These are phyloP conservation scores for Pica pica DNA, from an alignment of 2,113 vertebrate genomes.

Conservation along the genomic window DNA sequence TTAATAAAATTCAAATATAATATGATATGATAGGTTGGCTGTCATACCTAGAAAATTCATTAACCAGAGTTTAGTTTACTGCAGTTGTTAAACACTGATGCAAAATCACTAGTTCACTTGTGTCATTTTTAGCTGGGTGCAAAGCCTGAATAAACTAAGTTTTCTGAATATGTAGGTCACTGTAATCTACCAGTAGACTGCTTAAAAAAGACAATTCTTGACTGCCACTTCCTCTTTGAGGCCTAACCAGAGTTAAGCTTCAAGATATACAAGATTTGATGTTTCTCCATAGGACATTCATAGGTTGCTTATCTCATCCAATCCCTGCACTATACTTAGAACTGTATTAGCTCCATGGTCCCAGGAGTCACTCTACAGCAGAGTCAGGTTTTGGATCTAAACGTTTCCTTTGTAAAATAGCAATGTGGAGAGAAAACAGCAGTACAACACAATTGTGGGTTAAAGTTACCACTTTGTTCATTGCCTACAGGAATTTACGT, in stretches of 20 bases:
- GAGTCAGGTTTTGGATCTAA: not conserved
- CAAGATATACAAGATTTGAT: not conserved
- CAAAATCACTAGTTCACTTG: not conserved
- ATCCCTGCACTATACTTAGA: not conserved
- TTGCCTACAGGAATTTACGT: not conserved
- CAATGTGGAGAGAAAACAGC: not conserved
- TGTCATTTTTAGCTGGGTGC: not conserved
- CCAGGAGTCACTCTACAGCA: not conserved
- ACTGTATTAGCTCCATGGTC: not conserved
- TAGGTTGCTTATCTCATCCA: not conserved
- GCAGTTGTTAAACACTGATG: not conserved
- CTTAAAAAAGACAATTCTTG: not conserved
- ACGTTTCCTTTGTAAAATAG: not conserved
- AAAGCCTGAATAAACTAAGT: not conserved
- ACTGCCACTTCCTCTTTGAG: not conserved
- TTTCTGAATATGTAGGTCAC: not conserved
- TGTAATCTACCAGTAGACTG: not conserved
- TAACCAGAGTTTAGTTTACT: not conserved
- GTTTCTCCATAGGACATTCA: not conserved
- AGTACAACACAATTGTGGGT: not conserved
- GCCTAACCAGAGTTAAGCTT: not conserved
- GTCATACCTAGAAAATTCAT: not conserved
- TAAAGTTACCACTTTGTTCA: not conserved
- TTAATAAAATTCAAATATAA: not conserved
- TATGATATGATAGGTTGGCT: not conserved